A percentile compares a stretch with the other conserved stretches of the same genome.
These are phyloP conservation scores for Listronotus bonariensis DNA, from an alignment of 1,140 invertebrate species.

Conservation along the genomic window DNA sequence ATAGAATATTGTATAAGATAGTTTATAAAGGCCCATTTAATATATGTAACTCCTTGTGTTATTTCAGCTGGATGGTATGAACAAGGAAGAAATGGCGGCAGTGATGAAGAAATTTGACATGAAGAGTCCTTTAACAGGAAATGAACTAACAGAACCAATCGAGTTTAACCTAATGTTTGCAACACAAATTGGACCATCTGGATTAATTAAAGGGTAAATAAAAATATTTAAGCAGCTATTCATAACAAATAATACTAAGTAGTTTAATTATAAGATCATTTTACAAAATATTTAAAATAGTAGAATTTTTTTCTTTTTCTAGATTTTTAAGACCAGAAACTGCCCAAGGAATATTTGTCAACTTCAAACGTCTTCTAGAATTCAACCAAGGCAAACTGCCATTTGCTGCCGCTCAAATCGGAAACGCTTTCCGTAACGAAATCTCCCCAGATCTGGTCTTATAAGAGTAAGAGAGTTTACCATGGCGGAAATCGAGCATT, in stretches of 20 bases:
- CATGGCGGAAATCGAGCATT: constrained; percentile 99
- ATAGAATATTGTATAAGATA: too few relatives aligned
- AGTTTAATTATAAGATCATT: too few relatives aligned
- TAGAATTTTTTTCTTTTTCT: background rate
- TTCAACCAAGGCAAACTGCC: constrained; percentile 97
- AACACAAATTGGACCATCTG: constrained; percentile 96
- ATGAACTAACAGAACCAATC: constrained; percentile 91
- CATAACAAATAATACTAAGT: too few relatives aligned
- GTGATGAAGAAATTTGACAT: constrained; percentile 88
- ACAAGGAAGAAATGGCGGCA: constrained; percentile 84
- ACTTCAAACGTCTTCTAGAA: constrained; percentile 95
- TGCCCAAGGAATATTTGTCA: constrained; percentile 99
- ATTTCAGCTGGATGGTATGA: constrained; percentile 79
- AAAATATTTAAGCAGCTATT: background rate
- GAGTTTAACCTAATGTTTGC: constrained; percentile 99
- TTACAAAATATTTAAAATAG: too few relatives aligned
- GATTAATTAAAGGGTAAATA: constrained; percentile 81
- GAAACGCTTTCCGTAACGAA: constrained; percentile 98
- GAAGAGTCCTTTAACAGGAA: constrained; percentile 92
- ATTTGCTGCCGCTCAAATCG: constrained; percentile 98
- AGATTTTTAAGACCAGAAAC: constrained; percentile 95
- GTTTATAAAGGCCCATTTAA: background rate
- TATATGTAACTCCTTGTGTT: constrained; percentile 8
- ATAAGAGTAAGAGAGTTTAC: constrained; percentile 97
- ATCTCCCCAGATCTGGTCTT: constrained; percentile 97